Percentiles rank a stretch among this genome's conserved stretches.
phyloP scores from a whole-genome alignment of 1,140 invertebrate species.

The Helicoverpa armigera region DNA sequence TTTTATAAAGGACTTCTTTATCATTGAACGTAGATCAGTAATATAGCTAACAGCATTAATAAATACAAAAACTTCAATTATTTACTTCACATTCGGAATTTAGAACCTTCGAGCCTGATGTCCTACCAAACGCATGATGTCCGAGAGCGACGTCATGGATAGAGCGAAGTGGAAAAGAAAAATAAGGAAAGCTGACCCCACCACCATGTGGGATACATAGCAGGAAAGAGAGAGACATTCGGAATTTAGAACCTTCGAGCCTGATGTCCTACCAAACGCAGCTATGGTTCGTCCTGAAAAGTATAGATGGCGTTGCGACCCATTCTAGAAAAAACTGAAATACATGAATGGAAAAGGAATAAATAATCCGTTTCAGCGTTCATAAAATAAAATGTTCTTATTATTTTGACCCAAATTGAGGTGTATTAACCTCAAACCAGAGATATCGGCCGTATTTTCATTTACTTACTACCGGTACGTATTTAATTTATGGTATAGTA shows the following conservation, averaged over 20 bases:
- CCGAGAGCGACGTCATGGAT: too few relatives aligned
- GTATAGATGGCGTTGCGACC: neutral
- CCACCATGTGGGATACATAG: too few relatives aligned
- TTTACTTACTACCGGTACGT: slow-evolving; percentile 13
- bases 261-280: neutral
- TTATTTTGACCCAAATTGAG: slow-evolving; percentile 55
- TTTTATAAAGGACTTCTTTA: too few relatives aligned
- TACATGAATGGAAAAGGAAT: neutral
- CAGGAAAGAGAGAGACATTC: too few relatives aligned
- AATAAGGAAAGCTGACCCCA: too few relatives aligned
- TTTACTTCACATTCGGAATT: too few relatives aligned
- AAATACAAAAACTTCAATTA: too few relatives aligned
- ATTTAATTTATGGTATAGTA: neutral
- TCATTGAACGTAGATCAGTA: too few relatives aligned
- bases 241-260: too few relatives aligned
- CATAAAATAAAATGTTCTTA: slow-evolving; percentile 56
- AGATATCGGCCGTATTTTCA: slow-evolving; percentile 5
- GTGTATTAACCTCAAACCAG: slow-evolving; percentile 52
- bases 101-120: too few relatives aligned
- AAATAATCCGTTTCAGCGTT: slow-evolving; percentile 13
- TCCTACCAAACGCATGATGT: neutral
- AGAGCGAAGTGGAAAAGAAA: too few relatives aligned
- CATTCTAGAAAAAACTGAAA: neutral
- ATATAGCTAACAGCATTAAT: too few relatives aligned
- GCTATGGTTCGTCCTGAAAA: neutral